Evolutionary conservation across 2,797 vertebrate genomes (phyloP).

Genomic region (Hirundo rustica): DNA sequence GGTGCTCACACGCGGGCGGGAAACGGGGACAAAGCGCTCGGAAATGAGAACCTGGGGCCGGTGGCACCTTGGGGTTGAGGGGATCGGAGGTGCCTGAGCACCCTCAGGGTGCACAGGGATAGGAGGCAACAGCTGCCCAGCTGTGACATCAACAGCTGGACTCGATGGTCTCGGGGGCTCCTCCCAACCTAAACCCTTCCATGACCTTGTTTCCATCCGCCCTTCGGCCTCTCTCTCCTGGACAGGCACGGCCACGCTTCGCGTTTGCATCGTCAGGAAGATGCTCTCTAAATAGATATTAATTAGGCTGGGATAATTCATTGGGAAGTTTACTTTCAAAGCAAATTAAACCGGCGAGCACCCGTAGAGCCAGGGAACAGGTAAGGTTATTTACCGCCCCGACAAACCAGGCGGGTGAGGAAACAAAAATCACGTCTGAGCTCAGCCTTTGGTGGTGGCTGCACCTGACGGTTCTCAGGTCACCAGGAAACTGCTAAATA

Average conservation of each 20-base stretch:
- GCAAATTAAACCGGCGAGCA: neutral
- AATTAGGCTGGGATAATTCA: neutral
- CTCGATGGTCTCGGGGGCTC: neutral
- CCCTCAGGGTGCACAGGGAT: rapidly evolving
- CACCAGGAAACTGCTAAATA: neutral
- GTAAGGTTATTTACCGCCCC: rapidly evolving
- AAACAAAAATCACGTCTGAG: neutral
- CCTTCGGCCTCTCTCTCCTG: neutral
- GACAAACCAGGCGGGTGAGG: neutral
- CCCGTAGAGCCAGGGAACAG: neutral
- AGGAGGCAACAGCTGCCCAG: neutral
- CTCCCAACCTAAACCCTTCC: neutral
- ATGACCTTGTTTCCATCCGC: neutral
- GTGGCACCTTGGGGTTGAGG: neutral
- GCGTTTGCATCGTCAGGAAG: neutral
- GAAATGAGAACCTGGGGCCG: neutral
- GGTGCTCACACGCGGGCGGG: rapidly evolving
- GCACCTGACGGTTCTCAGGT: neutral
- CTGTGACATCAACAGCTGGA: neutral
- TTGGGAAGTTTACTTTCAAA: neutral
- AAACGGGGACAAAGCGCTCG: rapidly evolving
- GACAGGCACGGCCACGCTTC: neutral
- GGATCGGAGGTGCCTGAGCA: rapidly evolving
- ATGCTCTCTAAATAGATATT: neutral
- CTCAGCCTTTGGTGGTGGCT: neutral